phyloP scores from a whole-genome alignment of 2,113 vertebrate genomes.

The Pseudorasbora parva region DNA sequence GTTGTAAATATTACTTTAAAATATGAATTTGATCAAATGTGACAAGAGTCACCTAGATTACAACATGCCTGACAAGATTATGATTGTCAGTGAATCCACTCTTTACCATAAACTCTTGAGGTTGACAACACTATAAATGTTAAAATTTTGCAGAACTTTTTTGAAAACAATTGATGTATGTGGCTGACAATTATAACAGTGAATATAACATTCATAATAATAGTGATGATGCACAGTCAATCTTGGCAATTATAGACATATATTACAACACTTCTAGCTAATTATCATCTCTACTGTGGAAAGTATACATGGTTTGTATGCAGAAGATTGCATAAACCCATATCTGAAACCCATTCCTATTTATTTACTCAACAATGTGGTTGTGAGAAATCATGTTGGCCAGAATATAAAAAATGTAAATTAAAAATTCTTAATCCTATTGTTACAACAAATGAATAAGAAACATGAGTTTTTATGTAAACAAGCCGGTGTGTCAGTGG shows the following conservation, averaged over 20 bases:
- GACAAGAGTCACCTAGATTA: neutral
- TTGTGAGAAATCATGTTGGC: neutral
- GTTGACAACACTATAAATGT: neutral
- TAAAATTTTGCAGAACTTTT: neutral
- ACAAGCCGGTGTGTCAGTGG: conserved; percentile 7
- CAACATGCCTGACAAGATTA: neutral
- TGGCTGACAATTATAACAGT: neutral
- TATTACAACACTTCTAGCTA: neutral
- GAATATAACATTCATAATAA: neutral
- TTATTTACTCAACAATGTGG: neutral
- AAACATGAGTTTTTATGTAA: conserved; percentile 16
- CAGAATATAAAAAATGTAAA: neutral
- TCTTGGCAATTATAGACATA: neutral
- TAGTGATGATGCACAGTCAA: neutral
- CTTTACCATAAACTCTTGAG: neutral
- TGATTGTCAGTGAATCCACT: neutral
- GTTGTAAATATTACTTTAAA: neutral
- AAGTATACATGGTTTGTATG: neutral
- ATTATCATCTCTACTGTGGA: neutral
- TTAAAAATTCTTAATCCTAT: neutral
- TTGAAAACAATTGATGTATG: neutral
- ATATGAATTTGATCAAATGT: neutral
- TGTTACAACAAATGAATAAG: neutral
- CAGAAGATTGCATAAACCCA: neutral
- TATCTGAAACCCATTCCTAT: neutral